phyloP scores from a whole-genome alignment of 1,140 invertebrate genomes.

The Drosophila lacteicornis region DNA sequence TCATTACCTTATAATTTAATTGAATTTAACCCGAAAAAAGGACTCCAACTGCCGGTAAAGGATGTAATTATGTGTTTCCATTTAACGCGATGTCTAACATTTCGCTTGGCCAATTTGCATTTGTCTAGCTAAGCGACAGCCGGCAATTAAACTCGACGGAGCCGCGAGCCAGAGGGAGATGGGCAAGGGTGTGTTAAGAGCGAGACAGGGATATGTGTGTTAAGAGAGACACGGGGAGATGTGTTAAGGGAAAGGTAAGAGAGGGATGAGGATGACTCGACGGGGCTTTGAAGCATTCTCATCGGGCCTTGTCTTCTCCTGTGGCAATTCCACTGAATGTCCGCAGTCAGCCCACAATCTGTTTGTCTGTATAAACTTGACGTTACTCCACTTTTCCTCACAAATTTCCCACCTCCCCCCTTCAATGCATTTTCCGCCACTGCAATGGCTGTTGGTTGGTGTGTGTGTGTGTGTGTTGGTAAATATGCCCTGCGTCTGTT shows the following conservation, averaged over 20 bases:
- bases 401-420: neutral
- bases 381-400: constrained; percentile 21
- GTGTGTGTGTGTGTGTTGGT: constrained; percentile 19
- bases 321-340: constrained; percentile 39
- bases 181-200: no score
- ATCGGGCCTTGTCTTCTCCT: constrained; percentile 24
- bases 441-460: constrained; percentile 4
- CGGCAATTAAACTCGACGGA: constrained; percentile 29
- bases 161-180: neutral
- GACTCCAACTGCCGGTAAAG: neutral
- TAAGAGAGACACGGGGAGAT: neutral
- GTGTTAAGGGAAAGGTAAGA: neutral
- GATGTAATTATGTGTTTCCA: constrained; percentile 10
- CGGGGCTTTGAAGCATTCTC: constrained; percentile 26
- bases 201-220: neutral
- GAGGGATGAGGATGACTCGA: constrained; percentile 16
- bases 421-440: constrained; percentile 5
- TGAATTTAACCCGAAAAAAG: neutral
- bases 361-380: constrained; percentile 40
- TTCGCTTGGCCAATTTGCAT: constrained; percentile 41
- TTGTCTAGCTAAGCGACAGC: constrained; percentile 39
- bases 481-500: constrained; percentile 48
- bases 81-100: constrained; percentile 35
- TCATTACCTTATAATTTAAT: constrained; percentile 7
- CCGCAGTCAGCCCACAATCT: constrained; percentile 47